Percentiles rank a stretch among this genome's conserved stretches.
These are phyloP conservation scores for Eupithecia tripunctaria DNA, from an alignment of 2,888 invertebrate species.

Conservation along the genomic window DNA sequence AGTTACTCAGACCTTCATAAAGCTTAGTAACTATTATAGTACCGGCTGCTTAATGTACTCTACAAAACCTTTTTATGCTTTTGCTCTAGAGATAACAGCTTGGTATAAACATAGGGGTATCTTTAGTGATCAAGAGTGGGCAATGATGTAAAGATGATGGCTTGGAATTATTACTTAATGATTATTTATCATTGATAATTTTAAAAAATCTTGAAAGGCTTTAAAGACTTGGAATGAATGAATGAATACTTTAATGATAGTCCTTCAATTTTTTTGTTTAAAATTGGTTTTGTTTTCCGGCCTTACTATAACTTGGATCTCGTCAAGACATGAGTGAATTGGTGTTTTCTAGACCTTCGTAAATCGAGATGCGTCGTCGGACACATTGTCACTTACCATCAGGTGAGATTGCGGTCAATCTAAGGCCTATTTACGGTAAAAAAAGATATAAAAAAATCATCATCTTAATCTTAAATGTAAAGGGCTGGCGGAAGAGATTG, in stretches of 20 bases:
- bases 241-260: not conserved
- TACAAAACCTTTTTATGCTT: not conserved
- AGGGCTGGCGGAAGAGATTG: not conserved
- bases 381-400: not conserved
- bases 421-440: not conserved
- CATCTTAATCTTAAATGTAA: not conserved
- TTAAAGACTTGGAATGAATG: not conserved
- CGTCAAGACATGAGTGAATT: not conserved
- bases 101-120: not conserved
- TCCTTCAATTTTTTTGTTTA: not conserved
- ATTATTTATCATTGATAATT: too few species aligned
- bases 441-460: not conserved
- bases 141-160: not conserved
- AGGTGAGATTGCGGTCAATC: not conserved
- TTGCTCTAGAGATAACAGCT: not conserved
- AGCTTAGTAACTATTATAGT: constrained; percentile 14
- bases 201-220: too few species aligned
- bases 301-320: not conserved
- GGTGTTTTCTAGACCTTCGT: not conserved
- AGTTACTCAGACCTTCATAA: constrained; percentile 11
- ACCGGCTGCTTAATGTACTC: not conserved
- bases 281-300: not conserved
- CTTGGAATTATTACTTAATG: too few species aligned
- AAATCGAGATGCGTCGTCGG: not conserved
- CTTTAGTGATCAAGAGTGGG: too few species aligned